Conservation (phyloP, 2,888 invertebrate genomes). For the Eupithecia tripunctaria region DNA sequence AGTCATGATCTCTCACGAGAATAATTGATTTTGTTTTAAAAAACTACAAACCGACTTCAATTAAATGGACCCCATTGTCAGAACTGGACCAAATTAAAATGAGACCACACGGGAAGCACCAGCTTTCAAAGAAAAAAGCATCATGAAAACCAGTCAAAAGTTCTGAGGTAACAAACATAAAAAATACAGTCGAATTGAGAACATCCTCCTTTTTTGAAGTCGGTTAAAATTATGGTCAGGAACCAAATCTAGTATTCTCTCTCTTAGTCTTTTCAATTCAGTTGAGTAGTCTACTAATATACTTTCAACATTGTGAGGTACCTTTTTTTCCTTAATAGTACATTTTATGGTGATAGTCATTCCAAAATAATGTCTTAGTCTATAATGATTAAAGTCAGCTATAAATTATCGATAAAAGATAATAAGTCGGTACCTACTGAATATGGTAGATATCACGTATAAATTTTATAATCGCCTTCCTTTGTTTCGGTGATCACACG, state of each 20-base stretch:
- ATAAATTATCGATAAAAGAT: conserved; percentile 6
- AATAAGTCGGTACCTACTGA: background rate
- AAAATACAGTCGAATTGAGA: no score
- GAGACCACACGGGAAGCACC: no score
- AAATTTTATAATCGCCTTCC: conserved; percentile 23
- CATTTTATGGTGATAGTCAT: background rate
- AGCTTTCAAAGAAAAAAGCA: no score
- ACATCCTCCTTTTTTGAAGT: no score
- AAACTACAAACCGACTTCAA: no score
- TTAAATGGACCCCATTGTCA: no score
- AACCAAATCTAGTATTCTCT: background rate
- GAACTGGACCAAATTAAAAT: no score
- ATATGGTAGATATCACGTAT: background rate
- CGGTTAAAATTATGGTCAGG: background rate
- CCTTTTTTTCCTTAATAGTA: background rate
- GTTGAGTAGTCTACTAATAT: background rate
- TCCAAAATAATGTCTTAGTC: background rate
- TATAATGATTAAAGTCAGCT: background rate
- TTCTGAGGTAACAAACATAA: no score
- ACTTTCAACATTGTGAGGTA: background rate
- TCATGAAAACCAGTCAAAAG: no score
- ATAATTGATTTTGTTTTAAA: no score
- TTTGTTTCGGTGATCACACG: conserved; percentile 9
- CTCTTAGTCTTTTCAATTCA: background rate
- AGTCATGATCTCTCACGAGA: background rate